These are phyloP conservation scores for Papio anubis DNA, from an alignment of 2,113 vertebrate species.

Conservation along the genomic window DNA sequence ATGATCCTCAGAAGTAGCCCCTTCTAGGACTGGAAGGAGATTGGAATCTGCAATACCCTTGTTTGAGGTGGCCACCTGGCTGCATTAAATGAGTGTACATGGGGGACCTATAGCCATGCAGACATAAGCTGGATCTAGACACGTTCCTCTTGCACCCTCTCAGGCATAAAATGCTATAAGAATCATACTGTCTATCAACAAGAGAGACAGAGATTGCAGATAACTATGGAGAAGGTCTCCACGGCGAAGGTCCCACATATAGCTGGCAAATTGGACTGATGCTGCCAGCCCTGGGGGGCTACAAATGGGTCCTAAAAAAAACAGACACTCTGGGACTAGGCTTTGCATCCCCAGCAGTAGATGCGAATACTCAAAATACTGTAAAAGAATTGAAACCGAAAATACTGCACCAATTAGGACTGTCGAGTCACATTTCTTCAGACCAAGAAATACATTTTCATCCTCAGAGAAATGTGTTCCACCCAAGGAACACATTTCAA, in stretches of 20 bases:
- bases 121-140: not conserved
- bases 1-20: not conserved
- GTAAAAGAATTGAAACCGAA: not conserved
- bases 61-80: not conserved
- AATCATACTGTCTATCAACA: not conserved
- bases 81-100: not conserved
- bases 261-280: not conserved
- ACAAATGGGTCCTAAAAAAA: not conserved
- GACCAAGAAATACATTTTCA: not conserved
- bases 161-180: not conserved
- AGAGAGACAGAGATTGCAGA: not conserved
- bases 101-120: not conserved
- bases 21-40: not conserved
- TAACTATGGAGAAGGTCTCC: not conserved
- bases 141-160: not conserved
- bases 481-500: not conserved
- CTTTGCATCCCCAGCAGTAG: not conserved
- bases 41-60: not conserved
- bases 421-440: not conserved
- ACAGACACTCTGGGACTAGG: not conserved
- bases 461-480: not conserved
- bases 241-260: too few relatives aligned
- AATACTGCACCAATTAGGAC: not conserved
- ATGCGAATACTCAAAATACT: not conserved
- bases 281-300: not conserved